Percentiles rank a stretch among this genome's conserved stretches.
phyloP scores from a whole-genome alignment of 2,797 vertebrate species.

The Aldrovandia affinis region DNA sequence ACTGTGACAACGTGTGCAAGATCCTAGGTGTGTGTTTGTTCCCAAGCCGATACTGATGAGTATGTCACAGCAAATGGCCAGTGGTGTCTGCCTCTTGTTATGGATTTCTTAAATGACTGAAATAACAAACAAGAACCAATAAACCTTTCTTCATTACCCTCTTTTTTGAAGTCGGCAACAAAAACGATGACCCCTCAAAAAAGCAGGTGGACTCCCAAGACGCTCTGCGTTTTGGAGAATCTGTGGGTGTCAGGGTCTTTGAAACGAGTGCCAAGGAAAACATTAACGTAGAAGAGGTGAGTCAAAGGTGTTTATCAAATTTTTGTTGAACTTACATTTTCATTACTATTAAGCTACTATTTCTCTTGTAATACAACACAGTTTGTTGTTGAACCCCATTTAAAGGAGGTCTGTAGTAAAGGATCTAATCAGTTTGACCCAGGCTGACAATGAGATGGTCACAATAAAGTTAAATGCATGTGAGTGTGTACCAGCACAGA shows the following conservation, averaged over 20 bases:
- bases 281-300: constrained; percentile 83
- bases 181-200: constrained; percentile 77
- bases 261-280: constrained; percentile 89
- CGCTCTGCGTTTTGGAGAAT: constrained; percentile 75
- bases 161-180: constrained; percentile 78
- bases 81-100: neutral
- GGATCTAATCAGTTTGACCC: neutral
- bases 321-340: too few relatives aligned
- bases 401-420: neutral
- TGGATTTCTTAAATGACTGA: neutral
- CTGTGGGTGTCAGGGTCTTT: constrained; percentile 78
- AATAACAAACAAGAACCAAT: neutral
- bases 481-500: too few relatives aligned
- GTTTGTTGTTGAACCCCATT: neutral
- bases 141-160: neutral
- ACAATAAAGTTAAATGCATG: too few relatives aligned
- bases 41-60: neutral
- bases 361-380: too few relatives aligned
- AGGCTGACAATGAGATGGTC: neutral
- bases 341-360: too few relatives aligned
- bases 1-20: constrained; percentile 85
- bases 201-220: constrained; percentile 78
- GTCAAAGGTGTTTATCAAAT: too few relatives aligned
- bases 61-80: neutral
- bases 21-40: constrained; percentile 73